phyloP scores from a whole-genome alignment of 2,797 vertebrate genomes.

The Brotula barbata region DNA sequence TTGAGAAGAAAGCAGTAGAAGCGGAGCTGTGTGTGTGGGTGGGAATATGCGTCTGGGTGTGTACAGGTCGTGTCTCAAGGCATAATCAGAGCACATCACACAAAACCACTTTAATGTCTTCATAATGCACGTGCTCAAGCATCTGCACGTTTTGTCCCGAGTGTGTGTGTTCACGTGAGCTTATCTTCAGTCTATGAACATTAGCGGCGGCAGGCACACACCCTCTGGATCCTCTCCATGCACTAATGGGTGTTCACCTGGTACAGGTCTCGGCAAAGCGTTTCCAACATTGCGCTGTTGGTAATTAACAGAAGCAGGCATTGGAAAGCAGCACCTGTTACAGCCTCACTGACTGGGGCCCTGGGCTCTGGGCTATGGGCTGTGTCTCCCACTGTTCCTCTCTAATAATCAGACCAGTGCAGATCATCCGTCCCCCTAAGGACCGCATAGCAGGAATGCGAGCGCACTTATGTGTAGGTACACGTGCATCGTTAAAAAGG shows the following conservation, averaged over 20 bases:
- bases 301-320: conserved; percentile 80
- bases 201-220: conserved; percentile 40
- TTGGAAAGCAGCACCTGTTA: conserved; percentile 80
- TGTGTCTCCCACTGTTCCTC: conserved; percentile 53
- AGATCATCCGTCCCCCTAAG: conserved; percentile 38
- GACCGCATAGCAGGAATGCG: conserved; percentile 21
- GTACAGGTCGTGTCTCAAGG: no score
- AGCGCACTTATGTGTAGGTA: conserved; percentile 40
- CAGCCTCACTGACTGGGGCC: conserved; percentile 63
- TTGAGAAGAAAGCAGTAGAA: conserved; percentile 35
- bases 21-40: conserved; percentile 22
- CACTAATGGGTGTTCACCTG: conserved; percentile 76
- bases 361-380: conserved; percentile 57
- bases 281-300: conserved; percentile 66
- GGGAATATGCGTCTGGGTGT: conserved; percentile 6
- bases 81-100: no score
- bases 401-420: conserved; percentile 58
- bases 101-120: no score
- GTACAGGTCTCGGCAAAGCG: conserved; percentile 65
- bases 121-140: no score
- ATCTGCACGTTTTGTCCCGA: not conserved
- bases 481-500: conserved; percentile 25
- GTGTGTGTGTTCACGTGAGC: conserved; percentile 1
- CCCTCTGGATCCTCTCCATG: conserved; percentile 73
- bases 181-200: conserved; percentile 22